phyloP scores from a whole-genome alignment of 92 coral and sea anemone genomes.

The Bergia puertoricense region DNA sequence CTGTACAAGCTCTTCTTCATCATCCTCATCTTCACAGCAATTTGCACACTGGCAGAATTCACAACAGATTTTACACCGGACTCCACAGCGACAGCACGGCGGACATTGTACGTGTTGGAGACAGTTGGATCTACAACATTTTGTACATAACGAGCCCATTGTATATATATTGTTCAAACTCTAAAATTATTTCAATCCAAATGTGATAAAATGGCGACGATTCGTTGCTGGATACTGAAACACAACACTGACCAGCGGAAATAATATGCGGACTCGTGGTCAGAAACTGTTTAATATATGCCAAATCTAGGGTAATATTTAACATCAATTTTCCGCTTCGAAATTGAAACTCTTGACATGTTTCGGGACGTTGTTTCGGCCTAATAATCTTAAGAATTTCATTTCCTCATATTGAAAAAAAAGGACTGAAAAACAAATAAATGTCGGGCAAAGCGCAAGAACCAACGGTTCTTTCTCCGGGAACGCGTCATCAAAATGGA shows the following conservation, averaged over 20 bases:
- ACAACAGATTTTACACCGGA: conserved; percentile 44
- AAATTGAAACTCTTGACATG: too few species aligned
- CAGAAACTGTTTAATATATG: conserved; percentile 19
- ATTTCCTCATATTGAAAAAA: too few species aligned
- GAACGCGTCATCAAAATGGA: too few species aligned
- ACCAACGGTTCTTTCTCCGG: too few species aligned
- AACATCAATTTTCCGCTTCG: background rate
- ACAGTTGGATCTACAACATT: conserved; percentile 24
- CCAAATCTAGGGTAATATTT: conserved; percentile 8
- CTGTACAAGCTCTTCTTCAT: conserved; percentile 56
- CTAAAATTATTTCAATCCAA: background rate
- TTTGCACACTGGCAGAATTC: conserved; percentile 77
- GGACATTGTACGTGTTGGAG: conserved; percentile 22
- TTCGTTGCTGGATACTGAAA: background rate
- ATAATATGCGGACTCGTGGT: background rate
- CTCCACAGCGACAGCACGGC: conserved; percentile 10
- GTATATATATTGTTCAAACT: background rate
- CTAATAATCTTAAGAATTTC: too few species aligned
- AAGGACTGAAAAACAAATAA: too few species aligned
- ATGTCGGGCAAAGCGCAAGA: too few species aligned
- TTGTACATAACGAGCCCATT: conserved; percentile 26
- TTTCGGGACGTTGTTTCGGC: too few species aligned
- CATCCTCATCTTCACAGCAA: conserved; percentile 77
- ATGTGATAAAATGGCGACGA: conserved; percentile 5
- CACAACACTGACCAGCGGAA: conserved; percentile 18